Evolutionary conservation across 2,888 invertebrate genomes (phyloP).

Genomic region (Oxyteleia sp.): DNA sequence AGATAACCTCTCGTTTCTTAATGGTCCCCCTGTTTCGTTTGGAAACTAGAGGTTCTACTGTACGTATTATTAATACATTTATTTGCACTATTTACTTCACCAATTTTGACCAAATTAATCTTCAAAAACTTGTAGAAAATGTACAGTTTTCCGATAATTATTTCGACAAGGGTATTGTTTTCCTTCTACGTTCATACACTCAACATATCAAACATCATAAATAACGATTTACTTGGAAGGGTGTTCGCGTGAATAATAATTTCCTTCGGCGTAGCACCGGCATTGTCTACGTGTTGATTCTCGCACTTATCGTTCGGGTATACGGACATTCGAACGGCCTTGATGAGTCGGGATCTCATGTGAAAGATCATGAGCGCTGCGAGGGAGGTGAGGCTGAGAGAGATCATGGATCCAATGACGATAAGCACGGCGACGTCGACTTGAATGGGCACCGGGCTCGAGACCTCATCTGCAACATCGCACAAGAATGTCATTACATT

Average conservation of each 20-base stretch:
- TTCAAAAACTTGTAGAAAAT: too few relatives aligned
- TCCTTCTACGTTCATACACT: too few relatives aligned
- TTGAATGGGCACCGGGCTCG: conserved; percentile 77
- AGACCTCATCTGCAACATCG: conserved; percentile 73
- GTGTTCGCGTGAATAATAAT: conserved; percentile 32
- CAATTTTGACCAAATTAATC: too few relatives aligned
- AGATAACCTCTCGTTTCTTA: too few relatives aligned
- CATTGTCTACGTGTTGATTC: conserved; percentile 31
- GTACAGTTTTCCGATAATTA: too few relatives aligned
- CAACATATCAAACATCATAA: too few relatives aligned
- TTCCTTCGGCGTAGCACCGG: conserved; percentile 6
- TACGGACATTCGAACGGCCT: conserved; percentile 83
- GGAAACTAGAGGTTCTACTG: too few relatives aligned
- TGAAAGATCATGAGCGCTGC: conserved; percentile 84
- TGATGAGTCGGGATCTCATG: conserved; percentile 83
- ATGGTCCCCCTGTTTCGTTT: too few relatives aligned
- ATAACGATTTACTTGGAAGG: conserved; percentile 33
- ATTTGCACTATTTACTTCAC: too few relatives aligned
- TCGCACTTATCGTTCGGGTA: conserved; percentile 43
- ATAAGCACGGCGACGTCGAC: conserved; percentile 83
- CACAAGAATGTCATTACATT: conserved; percentile 22
- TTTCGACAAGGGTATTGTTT: too few relatives aligned
- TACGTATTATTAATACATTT: too few relatives aligned
- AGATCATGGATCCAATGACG: conserved; percentile 83
- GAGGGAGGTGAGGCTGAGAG: conserved; percentile 82